Conservation (phyloP, 2,113 vertebrate genomes). For the Salvelinus alpinus region DNA sequence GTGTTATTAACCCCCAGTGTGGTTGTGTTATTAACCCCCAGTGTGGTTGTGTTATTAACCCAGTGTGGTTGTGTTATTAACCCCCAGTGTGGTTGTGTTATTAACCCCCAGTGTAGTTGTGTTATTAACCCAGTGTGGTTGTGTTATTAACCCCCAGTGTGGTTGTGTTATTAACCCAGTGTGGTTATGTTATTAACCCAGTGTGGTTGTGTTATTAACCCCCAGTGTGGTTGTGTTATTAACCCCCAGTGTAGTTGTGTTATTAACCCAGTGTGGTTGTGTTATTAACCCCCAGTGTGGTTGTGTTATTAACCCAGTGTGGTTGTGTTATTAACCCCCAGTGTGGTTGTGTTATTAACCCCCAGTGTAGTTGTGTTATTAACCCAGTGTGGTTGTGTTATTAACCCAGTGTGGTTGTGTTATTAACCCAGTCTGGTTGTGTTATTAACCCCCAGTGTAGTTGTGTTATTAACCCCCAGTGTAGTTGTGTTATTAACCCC, state of each 20-base stretch:
- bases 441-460: too few species aligned
- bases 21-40: not conserved
- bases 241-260: too few species aligned
- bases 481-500: not conserved
- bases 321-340: not conserved
- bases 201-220: too few species aligned
- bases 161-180: too few species aligned
- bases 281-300: not conserved
- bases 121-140: not conserved
- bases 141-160: conserved; percentile 5
- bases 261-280: not conserved
- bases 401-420: not conserved
- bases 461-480: too few species aligned
- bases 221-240: not conserved
- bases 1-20: too few species aligned
- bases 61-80: not conserved
- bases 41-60: not conserved
- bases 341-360: not conserved
- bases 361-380: not conserved
- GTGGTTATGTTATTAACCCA: not conserved
- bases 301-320: not conserved
- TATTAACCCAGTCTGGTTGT: not conserved
- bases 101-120: too few species aligned
- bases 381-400: not conserved
- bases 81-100: not conserved